Evolutionary conservation across 2,888 invertebrate species (phyloP).

Genomic region (Coenonympha arcania): DNA sequence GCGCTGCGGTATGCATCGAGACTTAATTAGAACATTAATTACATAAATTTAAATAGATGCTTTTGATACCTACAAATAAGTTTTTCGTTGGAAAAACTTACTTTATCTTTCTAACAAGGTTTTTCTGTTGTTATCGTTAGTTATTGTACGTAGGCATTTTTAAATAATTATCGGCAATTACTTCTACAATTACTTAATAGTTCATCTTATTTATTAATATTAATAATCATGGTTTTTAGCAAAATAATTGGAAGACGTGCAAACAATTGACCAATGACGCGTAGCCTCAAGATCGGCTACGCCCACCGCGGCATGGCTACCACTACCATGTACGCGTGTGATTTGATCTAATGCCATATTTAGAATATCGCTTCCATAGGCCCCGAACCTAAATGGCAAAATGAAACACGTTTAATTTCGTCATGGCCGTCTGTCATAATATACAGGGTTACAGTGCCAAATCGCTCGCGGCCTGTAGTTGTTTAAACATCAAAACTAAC

Average conservation of each 20-base stretch:
- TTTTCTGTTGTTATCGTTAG: background rate
- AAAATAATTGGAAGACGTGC: conserved; percentile 47
- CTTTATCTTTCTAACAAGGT: background rate
- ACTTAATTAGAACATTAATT: conserved; percentile 16
- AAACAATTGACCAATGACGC: conserved; percentile 59
- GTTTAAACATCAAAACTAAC: too few relatives aligned
- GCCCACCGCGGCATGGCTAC: conserved; percentile 67
- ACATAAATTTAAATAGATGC: conserved; percentile 1
- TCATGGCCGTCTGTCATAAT: background rate
- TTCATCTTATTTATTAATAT: conserved; percentile 30
- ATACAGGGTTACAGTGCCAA: conserved; percentile 27
- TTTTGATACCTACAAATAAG: background rate
- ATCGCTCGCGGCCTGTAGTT: conserved; percentile 30
- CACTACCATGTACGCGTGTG: too few relatives aligned
- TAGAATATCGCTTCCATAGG: conserved; percentile 42
- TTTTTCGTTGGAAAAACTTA: background rate
- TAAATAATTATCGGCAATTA: too few relatives aligned
- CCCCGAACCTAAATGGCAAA: conserved; percentile 2
- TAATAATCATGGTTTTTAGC: background rate
- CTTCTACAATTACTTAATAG: conserved; percentile 14
- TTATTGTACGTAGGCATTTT: too few relatives aligned
- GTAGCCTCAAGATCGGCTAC: conserved; percentile 46
- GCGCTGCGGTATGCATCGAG: too few relatives aligned
- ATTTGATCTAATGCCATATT: conserved; percentile 63
- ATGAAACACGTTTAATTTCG: background rate